Base-by-base conservation (phyloP, 2,888 invertebrate genomes). In the Apamea anceps region DNA sequence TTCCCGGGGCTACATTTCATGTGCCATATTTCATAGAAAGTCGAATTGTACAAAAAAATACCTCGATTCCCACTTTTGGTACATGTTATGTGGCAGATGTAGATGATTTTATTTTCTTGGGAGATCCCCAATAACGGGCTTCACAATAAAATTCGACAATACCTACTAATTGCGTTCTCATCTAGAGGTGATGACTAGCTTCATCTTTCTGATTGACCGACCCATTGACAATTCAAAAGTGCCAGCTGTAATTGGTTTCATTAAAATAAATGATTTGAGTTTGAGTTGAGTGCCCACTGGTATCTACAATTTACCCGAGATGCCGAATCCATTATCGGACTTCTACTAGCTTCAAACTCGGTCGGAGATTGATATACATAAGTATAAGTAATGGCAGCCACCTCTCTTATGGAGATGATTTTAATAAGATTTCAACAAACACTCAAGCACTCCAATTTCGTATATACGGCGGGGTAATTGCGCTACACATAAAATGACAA, bases 1-100 rank as follows among this genome's bases (percentile, higher is more conserved):
- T 71, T 66, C 71, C 66, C 71, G 60, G n/a, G 66, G 85, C 81
- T 85, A 71, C 18, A 71, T 79, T 80, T 57, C 71, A 60, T 37
- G 66, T 72, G 45, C 7, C 85, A 81, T 72, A 51, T 84, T 85
- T 51, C 45, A 45, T 67, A 51, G 18, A 48, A 66, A 57, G 13
- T 54, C 37, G 25, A 60, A 66, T 72, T 13, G 12, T 37, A 67
- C 66, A 60, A 71, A 84, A 84, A 78, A 65, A 60, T 15, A 66
- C 10, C 13, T 42, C n/a, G 65, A 51, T 25, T 45, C 8, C 12
- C 51, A 57, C n/a, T 54, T 63, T 57, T n/a, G 12, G 32, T n/a
- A 74, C n/a, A 32, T 54, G 42, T 37, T 45, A 32, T 25, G 8
- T 28, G 28, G 13, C 21, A 0, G n/a, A 21, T 25, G 0, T 21